Percentiles rank a stretch among this genome's conserved stretches.
Conservation (phyloP, 2,797 vertebrate species). For the Xenentodon cancila region DNA sequence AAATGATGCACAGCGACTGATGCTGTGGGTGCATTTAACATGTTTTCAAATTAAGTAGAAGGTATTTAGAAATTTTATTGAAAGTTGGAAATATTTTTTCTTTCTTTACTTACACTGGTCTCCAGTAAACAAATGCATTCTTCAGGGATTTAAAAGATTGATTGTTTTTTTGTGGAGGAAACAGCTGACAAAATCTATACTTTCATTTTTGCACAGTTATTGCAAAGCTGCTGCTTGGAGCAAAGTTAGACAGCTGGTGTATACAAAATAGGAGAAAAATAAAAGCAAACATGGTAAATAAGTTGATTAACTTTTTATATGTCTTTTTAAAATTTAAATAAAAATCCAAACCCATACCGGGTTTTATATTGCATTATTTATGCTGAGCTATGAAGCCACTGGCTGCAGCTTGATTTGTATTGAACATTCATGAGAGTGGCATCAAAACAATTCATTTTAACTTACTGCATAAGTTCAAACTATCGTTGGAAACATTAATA, state of each 20-base stretch:
- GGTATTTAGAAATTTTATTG: background rate
- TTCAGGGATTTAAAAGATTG: slow-evolving; percentile 6
- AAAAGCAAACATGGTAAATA: background rate
- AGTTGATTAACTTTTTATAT: background rate
- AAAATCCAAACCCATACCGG: background rate
- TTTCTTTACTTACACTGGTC: background rate
- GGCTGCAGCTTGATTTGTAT: background rate
- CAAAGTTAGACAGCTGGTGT: slow-evolving; percentile 4
- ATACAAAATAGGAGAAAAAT: background rate
- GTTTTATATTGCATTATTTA: background rate
- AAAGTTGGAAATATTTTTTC: background rate
- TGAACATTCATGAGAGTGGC: background rate
- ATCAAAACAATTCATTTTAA: background rate
- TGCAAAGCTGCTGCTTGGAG: slow-evolving; percentile 2
- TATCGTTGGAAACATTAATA: too few species aligned
- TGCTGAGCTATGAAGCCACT: background rate
- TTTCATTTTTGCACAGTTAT: slow-evolving; percentile 10
- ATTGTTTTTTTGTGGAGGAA: background rate
- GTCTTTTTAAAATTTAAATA: background rate
- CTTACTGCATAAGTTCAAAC: too few species aligned
- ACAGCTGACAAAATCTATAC: background rate
- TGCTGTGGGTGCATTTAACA: background rate
- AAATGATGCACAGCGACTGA: background rate
- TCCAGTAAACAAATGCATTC: background rate
- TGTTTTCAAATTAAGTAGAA: background rate